Conservation (phyloP, 2,888 invertebrate species). For the Mimumesa dahlbomi region DNA sequence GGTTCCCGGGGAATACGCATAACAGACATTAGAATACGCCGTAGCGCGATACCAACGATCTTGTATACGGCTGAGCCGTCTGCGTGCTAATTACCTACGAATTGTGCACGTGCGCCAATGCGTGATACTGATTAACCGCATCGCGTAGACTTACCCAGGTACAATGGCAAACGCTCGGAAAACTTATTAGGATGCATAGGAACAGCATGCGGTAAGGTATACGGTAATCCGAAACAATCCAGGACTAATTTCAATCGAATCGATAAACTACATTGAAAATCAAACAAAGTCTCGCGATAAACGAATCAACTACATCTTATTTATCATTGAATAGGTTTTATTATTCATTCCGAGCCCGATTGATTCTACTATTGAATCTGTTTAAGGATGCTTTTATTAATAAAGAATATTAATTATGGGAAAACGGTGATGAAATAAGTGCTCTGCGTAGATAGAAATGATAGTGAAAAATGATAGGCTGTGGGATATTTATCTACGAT, state of each 20-base stretch:
- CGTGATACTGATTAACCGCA: slow-evolving; percentile 48
- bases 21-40: not conserved
- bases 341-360: no score
- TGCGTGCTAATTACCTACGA: slow-evolving; percentile 48
- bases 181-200: slow-evolving; percentile 25
- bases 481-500: no score
- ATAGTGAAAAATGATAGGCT: no score
- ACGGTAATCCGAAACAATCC: slow-evolving; percentile 40
- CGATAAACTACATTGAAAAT: slow-evolving; percentile 23
- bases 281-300: slow-evolving; percentile 28
- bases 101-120: slow-evolving; percentile 48
- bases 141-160: slow-evolving; percentile 31
- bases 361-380: no score
- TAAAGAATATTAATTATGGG: no score
- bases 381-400: no score
- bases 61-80: slow-evolving; percentile 2
- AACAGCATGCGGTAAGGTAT: slow-evolving; percentile 21
- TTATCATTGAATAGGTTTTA: no score
- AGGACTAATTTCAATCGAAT: slow-evolving; percentile 38
- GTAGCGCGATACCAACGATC: slow-evolving; percentile 16
- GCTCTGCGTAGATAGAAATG: no score
- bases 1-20: not conserved
- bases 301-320: no score
- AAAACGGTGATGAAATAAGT: no score
- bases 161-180: slow-evolving; percentile 30